Conservation (phyloP, 1,140 invertebrate genomes). For the Leguminivora glycinivorella region DNA sequence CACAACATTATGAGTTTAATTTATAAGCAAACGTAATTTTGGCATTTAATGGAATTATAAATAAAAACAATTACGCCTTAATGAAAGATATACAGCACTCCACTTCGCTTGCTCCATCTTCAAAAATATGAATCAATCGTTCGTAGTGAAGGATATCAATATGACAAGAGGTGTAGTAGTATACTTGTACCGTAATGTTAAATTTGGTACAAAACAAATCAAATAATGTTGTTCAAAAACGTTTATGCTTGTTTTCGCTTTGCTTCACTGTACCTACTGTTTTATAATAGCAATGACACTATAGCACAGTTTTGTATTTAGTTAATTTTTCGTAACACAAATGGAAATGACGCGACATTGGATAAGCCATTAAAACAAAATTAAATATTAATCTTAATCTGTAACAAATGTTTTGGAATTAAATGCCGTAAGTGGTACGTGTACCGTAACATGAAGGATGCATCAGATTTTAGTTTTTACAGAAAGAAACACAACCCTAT, state of each 20-base stretch:
- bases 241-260: no score
- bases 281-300: neutral
- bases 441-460: no score
- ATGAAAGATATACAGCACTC: neutral
- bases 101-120: conserved; percentile 15
- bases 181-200: neutral
- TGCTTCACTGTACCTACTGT: neutral
- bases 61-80: conserved; percentile 10
- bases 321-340: no score
- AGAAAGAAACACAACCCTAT: no score
- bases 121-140: conserved; percentile 14
- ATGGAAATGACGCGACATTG: no score
- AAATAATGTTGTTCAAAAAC: neutral
- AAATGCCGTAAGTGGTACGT: no score
- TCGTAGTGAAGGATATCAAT: neutral
- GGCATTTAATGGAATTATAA: neutral
- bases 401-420: no score
- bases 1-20: neutral
- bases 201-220: conserved; percentile 23
- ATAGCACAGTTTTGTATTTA: no score
- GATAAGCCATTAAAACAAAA: no score
- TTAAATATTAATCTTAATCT: no score
- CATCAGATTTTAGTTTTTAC: no score
- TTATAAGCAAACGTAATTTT: neutral
- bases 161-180: neutral